These are phyloP conservation scores for Maccullochella peelii DNA, from an alignment of 2,113 vertebrate genomes.

Conservation along the genomic window DNA sequence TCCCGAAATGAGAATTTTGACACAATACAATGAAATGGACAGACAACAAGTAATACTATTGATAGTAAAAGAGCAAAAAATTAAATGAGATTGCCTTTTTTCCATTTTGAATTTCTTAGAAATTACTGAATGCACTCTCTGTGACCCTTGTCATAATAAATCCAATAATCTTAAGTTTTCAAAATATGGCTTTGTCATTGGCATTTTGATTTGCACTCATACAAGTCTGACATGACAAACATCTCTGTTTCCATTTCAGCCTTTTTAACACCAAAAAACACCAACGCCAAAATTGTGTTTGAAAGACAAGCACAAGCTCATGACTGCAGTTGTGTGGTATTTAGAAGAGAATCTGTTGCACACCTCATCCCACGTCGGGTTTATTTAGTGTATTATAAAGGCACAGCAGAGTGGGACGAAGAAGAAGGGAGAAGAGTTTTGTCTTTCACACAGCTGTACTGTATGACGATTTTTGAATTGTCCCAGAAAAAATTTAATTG, in stretches of 20 bases:
- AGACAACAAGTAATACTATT: neutral
- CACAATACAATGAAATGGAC: neutral
- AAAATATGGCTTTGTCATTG: neutral
- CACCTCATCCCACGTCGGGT: neutral
- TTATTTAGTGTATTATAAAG: slow-evolving; percentile 3
- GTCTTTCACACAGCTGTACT: too few species aligned
- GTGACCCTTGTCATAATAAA: neutral
- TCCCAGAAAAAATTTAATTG: too few species aligned
- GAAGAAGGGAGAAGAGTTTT: too few species aligned
- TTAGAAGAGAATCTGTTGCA: neutral
- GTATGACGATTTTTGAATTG: too few species aligned
- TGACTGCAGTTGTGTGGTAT: neutral
- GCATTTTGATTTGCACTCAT: neutral
- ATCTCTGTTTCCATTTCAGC: neutral
- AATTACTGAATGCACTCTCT: neutral
- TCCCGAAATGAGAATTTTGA: neutral
- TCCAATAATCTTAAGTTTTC: neutral
- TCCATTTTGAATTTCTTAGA: neutral
- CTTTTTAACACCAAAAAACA: neutral
- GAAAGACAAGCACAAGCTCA: neutral
- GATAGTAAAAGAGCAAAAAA: neutral
- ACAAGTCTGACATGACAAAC: neutral
- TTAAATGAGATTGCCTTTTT: neutral
- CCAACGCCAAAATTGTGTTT: neutral
- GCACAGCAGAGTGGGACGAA: neutral